These are phyloP conservation scores for Hypomecis atomaria DNA, from an alignment of 2,888 invertebrate species.

Conservation along the genomic window DNA sequence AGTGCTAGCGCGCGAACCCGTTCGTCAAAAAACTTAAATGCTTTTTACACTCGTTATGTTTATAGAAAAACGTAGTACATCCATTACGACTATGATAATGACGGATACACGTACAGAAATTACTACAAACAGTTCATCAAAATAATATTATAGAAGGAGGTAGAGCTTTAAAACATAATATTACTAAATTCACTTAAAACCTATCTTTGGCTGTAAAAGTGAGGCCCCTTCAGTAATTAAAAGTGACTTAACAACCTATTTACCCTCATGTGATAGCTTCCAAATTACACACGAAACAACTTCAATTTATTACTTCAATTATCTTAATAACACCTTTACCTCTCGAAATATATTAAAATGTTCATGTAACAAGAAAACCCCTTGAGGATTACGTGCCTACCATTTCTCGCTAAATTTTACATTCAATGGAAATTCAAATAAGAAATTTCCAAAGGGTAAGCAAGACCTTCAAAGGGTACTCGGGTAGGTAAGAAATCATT, in stretches of 20 bases:
- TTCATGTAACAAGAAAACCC: slow-evolving; percentile 9
- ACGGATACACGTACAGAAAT: too few relatives aligned
- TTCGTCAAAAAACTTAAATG: too few relatives aligned
- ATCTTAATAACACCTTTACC: slow-evolving; percentile 13
- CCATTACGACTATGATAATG: too few relatives aligned
- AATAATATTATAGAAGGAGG: too few relatives aligned
- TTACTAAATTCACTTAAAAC: too few relatives aligned
- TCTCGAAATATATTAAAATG: slow-evolving; percentile 11
- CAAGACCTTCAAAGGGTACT: slow-evolving; percentile 27
- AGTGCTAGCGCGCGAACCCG: too few relatives aligned
- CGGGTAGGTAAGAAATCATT: slow-evolving; percentile 40
- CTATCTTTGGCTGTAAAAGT: too few relatives aligned
- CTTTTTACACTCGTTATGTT: too few relatives aligned
- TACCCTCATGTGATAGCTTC: neutral
- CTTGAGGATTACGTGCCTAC: neutral
- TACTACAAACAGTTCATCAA: too few relatives aligned
- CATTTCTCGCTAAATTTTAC: slow-evolving; percentile 15
- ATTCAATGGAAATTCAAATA: slow-evolving; percentile 16
- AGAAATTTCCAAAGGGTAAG: slow-evolving; percentile 17
- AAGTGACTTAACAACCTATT: neutral
- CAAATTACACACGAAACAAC: neutral
- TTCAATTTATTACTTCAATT: slow-evolving; percentile 15
- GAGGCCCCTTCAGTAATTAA: too few relatives aligned
- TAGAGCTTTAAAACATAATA: too few relatives aligned
- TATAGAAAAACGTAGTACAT: too few relatives aligned